Evolutionary conservation across 2,888 invertebrate species (phyloP), one percentile per base, ranked within the genome.

Genomic region (Aethes cnicana): DNA sequence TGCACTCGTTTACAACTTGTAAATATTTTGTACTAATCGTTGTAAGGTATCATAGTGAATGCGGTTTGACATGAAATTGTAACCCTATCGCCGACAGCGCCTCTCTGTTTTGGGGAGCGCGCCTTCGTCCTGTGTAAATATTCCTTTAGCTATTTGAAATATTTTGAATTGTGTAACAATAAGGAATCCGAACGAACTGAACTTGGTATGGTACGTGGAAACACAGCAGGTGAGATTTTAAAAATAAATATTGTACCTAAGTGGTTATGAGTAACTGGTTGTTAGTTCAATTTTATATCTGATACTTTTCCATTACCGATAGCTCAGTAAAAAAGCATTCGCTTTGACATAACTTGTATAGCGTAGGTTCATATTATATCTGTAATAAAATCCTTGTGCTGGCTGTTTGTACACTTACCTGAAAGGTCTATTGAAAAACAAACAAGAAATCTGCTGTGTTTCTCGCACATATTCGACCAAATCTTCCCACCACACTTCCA

Each of bases 1-100:
- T 35, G 49, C 49, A 49, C 44, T 44, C 37, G 39, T 46, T 46
- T 52, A 46, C 39, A 52, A 20, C 46, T 52, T 70, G 68, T 69
- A 70, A 62, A 69, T 69, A 69, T 66, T 65, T 68, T 66, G 62
- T 69, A 70, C 53, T 58, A 58, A 61, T 59, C 57, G 59, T 35
- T 28, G 35, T 66, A 63, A 60, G 56, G 43, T 58, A 57, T 58
- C 56, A 55, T 62, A 65, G 61, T 57, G 59, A 62, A 62, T 61
- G 63, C 62, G 58, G 55, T 61, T 62, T 62, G 32, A 8, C 44
- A 25, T 44, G 25, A 28, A 12, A 1, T 17, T 32, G 43, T 21
- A 4, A 44, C 30, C n/a, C n/a, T 23, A 32, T 48, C 30, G 26
- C 25, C 18, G 20, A 9, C 50, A 32, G 16, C 43, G 43, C 44